phyloP scores from a whole-genome alignment of 2,888 invertebrate genomes.

The Brachypterus glaber region DNA sequence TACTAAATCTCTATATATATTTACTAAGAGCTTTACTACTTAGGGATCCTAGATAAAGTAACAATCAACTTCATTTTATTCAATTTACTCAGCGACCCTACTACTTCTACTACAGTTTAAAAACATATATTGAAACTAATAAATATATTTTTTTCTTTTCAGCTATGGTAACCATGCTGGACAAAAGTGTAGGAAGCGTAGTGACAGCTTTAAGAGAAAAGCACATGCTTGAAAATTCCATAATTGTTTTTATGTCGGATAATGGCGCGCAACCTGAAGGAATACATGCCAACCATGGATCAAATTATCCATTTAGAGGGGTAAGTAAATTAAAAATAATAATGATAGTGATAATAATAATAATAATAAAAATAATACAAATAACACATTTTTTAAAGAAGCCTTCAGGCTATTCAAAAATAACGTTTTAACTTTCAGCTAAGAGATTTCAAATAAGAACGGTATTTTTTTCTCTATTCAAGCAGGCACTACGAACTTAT shows the following conservation, averaged over 20 bases:
- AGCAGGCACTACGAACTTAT: no score
- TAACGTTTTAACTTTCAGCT: no score
- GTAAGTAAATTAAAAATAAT: conserved; percentile 41
- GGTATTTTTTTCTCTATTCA: no score
- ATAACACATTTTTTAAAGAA: conserved; percentile 7
- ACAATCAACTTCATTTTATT: conserved; percentile 6
- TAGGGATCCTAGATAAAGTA: no score
- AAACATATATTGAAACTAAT: conserved; percentile 3
- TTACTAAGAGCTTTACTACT: no score
- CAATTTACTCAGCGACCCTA: conserved; percentile 1
- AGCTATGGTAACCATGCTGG: conserved; percentile 86
- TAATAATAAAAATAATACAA: neutral
- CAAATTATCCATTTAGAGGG: conserved; percentile 71
- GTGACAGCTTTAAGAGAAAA: conserved; percentile 58
- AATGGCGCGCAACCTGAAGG: conserved; percentile 78
- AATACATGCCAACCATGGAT: conserved; percentile 62
- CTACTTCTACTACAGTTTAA: no score
- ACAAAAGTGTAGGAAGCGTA: conserved; percentile 76
- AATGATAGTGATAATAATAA: neutral
- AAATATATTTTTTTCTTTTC: conserved; percentile 26
- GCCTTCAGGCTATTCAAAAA: no score
- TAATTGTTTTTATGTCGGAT: conserved; percentile 81
- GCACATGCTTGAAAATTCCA: conserved; percentile 69
- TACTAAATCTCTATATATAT: no score
- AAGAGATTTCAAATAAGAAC: no score